A percentile compares a stretch with the other conserved stretches of the same genome.
Evolutionary conservation across 2,113 vertebrate species (phyloP).

Genomic region (Ammodytes marinus): DNA sequence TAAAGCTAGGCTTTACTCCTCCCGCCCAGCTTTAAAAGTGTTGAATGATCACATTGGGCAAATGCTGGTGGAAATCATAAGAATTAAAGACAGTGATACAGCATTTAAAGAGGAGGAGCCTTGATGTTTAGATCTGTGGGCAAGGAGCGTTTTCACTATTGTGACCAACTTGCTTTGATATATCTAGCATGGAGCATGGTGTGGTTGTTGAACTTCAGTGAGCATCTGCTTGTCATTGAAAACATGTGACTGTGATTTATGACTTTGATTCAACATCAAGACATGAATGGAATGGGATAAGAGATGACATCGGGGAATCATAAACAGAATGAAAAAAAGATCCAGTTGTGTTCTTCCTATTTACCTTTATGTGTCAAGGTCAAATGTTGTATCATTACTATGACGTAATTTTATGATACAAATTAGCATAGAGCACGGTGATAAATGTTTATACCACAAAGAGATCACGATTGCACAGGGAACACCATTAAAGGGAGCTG

Average conservation of each 20-base stretch:
- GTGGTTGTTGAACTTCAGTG: slow-evolving; percentile 55
- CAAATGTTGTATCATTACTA: slow-evolving; percentile 2
- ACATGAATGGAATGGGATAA: slow-evolving; percentile 37
- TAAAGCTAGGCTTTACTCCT: background rate
- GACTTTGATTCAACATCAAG: slow-evolving; percentile 44
- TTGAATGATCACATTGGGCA: background rate
- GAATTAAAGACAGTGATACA: slow-evolving; percentile 24
- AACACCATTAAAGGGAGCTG: slow-evolving; percentile 27
- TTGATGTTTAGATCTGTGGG: slow-evolving; percentile 32
- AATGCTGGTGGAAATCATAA: slow-evolving; percentile 9
- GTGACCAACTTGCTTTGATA: slow-evolving; percentile 52
- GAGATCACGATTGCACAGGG: slow-evolving; percentile 23
- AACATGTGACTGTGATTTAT: slow-evolving; percentile 72
- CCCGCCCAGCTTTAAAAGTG: background rate
- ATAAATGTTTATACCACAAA: slow-evolving; percentile 38
- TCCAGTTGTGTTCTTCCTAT: slow-evolving; percentile 5
- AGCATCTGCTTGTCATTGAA: slow-evolving; percentile 74
- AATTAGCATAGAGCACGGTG: slow-evolving; percentile 17
- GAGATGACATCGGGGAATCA: slow-evolving; percentile 49
- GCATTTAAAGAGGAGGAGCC: slow-evolving; percentile 9
- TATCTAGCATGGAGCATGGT: slow-evolving; percentile 26
- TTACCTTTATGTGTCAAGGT: slow-evolving; percentile 20
- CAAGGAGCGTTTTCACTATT: slow-evolving; percentile 46
- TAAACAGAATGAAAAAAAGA: slow-evolving; percentile 28
- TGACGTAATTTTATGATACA: slow-evolving; percentile 37